Evolutionary conservation across 2,113 vertebrate genomes (phyloP), one percentile per base, ranked within the genome.

Genomic region (Perognathus longimembris): DNA sequence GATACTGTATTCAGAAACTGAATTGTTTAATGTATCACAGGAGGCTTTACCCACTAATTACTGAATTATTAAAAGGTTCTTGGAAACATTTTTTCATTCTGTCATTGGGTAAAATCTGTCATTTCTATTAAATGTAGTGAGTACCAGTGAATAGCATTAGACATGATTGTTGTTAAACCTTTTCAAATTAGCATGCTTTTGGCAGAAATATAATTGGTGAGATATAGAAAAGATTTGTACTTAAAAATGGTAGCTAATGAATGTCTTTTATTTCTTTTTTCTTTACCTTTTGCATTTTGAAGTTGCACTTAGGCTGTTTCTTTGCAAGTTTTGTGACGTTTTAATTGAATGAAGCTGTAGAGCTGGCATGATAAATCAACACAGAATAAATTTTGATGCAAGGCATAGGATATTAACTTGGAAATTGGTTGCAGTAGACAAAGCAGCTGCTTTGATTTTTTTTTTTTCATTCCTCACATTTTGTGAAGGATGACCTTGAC

Each of bases 321-420:
- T 96, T 42, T 94, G 84, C 94, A 94, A 94, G 57, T 92, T 26
- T 45, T 95, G 74, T 97, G 97, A 97, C 97, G 96, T 98, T 98
- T 98, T 98, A 97, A 95, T 97, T 97, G 86, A 96, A 96, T 92
- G 92, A 96, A 97, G 93, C 96, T 97, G 95, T 94, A 97, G 92
- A 96, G 91, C 85, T 95, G 85, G 93, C 93, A 92, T 91, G 91
- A 97, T 98, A 97, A 98, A 97, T 98, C 94, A 95, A 84, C 82
- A 93, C 67, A 66, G 89, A 94, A 91, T 94, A 61, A 97, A 96
- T 96, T 96, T 66, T 97, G 97, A 96, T 97, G 93, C 95, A 95
- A 86, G 77, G 83, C 78, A 95, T 95, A 96, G 36, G 88, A 92
- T 93, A 64, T 86, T 95, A 97, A 96, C 90, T 64, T 93, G 89